Evolutionary conservation across 2,797 vertebrate species (phyloP).

Genomic region (Poeciliopsis infans): DNA sequence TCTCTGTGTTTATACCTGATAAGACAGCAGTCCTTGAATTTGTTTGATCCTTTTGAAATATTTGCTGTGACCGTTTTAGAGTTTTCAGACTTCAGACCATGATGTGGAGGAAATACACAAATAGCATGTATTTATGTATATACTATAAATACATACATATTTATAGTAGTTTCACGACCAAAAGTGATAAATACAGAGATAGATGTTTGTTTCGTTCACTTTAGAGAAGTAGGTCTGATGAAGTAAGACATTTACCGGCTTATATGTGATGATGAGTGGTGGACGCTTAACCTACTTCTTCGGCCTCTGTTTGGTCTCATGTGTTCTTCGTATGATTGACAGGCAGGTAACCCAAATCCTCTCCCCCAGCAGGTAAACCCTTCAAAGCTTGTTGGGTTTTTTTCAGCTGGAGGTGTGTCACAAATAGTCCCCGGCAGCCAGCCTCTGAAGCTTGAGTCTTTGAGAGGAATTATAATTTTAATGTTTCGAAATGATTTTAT

Average conservation of each 20-base stretch:
- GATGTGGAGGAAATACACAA: background rate
- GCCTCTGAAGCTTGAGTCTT: background rate
- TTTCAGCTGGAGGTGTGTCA: slow-evolving; percentile 12
- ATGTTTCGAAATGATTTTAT: background rate
- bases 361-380: slow-evolving; percentile 17
- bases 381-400: background rate
- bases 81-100: slow-evolving; percentile 10
- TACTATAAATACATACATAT: no score
- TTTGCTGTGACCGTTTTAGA: slow-evolving; percentile 51
- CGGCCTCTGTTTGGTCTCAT: slow-evolving; percentile 2
- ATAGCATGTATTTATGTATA: no score
- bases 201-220: background rate
- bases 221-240: slow-evolving; percentile 24
- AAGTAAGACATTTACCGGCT: slow-evolving; percentile 52
- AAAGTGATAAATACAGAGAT: slow-evolving; percentile 12
- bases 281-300: slow-evolving; percentile 59
- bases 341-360: slow-evolving; percentile 33
- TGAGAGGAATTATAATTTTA: background rate
- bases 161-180: background rate
- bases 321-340: slow-evolving; percentile 41
- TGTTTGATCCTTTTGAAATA: slow-evolving; percentile 30
- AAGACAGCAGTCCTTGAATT: slow-evolving; percentile 26
- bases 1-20: slow-evolving; percentile 49
- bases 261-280: slow-evolving; percentile 41
- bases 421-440: slow-evolving; percentile 2